Percentiles rank a stretch among this genome's conserved stretches.
Conservation (phyloP, 2,888 invertebrate genomes). For the Archips crataeganus region DNA sequence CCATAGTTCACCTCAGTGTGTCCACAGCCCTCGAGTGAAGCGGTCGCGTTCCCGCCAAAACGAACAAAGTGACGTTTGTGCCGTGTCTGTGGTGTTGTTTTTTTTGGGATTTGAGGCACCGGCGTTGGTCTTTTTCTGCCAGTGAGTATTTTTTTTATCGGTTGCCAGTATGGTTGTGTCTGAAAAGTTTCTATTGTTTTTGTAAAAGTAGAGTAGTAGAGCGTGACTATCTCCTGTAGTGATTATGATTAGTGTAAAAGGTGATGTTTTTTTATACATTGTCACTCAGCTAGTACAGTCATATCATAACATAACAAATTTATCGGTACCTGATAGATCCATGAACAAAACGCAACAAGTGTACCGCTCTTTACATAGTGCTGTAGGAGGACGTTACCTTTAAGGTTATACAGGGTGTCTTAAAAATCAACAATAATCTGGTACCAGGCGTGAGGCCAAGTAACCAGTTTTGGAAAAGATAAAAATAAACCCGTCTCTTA, state of each 20-base stretch:
- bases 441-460: too few species aligned
- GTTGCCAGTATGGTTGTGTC: neutral
- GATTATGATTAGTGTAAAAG: neutral
- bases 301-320: neutral
- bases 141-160: conserved; percentile 25
- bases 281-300: neutral
- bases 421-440: too few species aligned
- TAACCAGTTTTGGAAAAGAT: too few species aligned
- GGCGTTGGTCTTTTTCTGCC: conserved; percentile 15
- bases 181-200: neutral
- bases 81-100: conserved; percentile 28
- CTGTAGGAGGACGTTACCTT: too few species aligned
- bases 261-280: neutral
- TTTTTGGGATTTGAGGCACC: conserved; percentile 32
- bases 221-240: neutral
- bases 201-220: neutral
- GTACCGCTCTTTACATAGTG: too few species aligned
- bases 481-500: too few species aligned
- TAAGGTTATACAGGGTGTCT: too few species aligned
- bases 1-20: conserved; percentile 27
- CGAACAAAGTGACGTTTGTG: conserved; percentile 29
- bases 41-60: conserved; percentile 30
- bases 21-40: conserved; percentile 1
- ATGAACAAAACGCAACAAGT: too few species aligned
- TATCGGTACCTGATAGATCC: too few species aligned